Evolutionary conservation across 2,797 vertebrate species (phyloP).

Genomic region (Channallabes apus): DNA sequence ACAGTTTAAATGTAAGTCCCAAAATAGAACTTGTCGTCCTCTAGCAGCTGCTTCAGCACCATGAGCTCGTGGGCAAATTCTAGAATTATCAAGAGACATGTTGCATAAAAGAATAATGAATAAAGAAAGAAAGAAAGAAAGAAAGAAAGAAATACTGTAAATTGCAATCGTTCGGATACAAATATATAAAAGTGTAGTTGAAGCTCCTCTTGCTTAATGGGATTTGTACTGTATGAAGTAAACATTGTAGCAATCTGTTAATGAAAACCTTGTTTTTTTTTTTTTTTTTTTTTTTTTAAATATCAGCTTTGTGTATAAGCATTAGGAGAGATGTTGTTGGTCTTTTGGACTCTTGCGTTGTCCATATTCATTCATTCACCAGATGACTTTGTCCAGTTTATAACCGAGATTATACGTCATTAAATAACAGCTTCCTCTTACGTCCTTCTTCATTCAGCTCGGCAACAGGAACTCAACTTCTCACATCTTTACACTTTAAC

Average conservation of each 20-base stretch:
- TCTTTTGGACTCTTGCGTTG: neutral
- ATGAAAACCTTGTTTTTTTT: neutral
- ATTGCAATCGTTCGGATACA: neutral
- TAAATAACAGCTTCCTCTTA: neutral
- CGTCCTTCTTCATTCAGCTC: neutral
- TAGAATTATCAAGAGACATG: slow-evolving; percentile 4
- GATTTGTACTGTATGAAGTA: neutral
- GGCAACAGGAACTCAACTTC: neutral
- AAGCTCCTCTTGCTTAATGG: neutral
- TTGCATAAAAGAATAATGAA: neutral
- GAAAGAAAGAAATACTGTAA: too few relatives aligned
- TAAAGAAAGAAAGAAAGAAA: too few relatives aligned
- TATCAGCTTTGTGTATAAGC: neutral
- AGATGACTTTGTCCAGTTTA: neutral
- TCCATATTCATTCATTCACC: neutral
- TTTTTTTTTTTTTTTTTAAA: too few relatives aligned
- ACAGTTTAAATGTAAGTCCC: slow-evolving; percentile 19
- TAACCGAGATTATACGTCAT: neutral
- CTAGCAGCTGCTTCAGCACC: slow-evolving; percentile 18
- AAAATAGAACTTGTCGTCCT: slow-evolving; percentile 18
- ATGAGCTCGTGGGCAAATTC: neutral
- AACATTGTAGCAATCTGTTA: neutral
- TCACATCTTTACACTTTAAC: neutral
- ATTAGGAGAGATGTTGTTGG: too few relatives aligned
- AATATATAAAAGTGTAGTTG: neutral